phyloP scores from a whole-genome alignment of 2,888 invertebrate genomes.

The Chesias legatella region DNA sequence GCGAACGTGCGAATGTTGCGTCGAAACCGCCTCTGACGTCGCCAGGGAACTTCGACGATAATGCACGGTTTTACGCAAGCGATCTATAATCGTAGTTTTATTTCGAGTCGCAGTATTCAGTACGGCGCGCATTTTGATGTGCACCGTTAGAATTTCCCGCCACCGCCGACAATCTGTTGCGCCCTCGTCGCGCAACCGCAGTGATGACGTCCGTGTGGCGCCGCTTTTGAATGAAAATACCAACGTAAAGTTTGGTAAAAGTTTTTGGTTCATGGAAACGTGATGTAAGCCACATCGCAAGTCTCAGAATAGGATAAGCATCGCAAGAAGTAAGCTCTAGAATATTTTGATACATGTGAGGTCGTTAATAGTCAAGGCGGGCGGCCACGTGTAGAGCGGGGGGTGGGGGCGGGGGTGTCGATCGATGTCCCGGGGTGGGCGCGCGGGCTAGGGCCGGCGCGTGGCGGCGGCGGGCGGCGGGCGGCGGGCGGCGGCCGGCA shows the following conservation, averaged over 20 bases:
- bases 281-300: background rate
- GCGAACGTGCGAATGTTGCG: constrained; percentile 35
- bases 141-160: constrained; percentile 65
- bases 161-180: constrained; percentile 72
- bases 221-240: constrained; percentile 41
- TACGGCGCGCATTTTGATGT: constrained; percentile 53
- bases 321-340: constrained; percentile 2
- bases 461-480: constrained; percentile 49
- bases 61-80: constrained; percentile 57
- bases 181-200: constrained; percentile 60
- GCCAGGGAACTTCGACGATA: constrained; percentile 47
- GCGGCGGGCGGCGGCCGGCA: constrained; percentile 50
- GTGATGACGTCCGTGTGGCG: constrained; percentile 34
- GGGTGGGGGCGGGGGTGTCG: constrained; percentile 44
- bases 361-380: constrained; percentile 23
- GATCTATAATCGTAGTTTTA: constrained; percentile 60
- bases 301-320: background rate
- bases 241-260: background rate
- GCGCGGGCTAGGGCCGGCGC: constrained; percentile 32
- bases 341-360: constrained; percentile 13
- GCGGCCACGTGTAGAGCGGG: constrained; percentile 48
- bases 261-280: background rate
- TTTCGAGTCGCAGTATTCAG: constrained; percentile 59
- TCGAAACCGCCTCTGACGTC: constrained; percentile 59
- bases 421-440: constrained; percentile 56